A percentile compares a stretch with the other conserved stretches of the same genome.
Evolutionary conservation across 1,140 invertebrate species (phyloP).

Genomic region (Bombus fervidus): DNA sequence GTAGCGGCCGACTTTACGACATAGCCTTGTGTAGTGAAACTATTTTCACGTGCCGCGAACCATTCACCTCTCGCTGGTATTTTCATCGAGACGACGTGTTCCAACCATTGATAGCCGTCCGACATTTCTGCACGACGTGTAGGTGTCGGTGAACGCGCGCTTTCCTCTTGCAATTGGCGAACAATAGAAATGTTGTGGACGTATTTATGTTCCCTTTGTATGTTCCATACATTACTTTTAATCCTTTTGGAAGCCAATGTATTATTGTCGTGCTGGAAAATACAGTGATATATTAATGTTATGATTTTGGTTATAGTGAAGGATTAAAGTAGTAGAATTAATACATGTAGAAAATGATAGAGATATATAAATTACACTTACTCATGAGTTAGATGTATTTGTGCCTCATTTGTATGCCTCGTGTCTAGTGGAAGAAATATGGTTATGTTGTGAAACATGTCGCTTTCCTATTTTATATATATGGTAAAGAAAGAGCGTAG

Average conservation of each 20-base stretch:
- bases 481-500: background rate
- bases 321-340: background rate
- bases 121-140: background rate
- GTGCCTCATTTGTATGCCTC: background rate
- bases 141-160: background rate
- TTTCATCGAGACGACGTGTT: conserved; percentile 22
- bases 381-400: background rate
- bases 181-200: conserved; percentile 11
- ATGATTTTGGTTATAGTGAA: background rate
- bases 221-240: background rate
- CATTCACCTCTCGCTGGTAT: conserved; percentile 32
- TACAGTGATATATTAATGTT: background rate
- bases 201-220: conserved; percentile 14
- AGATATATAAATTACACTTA: background rate
- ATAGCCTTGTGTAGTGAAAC: conserved; percentile 42
- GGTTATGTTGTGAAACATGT: background rate
- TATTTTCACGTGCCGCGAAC: conserved; percentile 37
- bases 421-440: background rate
- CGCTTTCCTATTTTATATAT: background rate
- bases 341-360: background rate
- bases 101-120: conserved; percentile 21
- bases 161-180: conserved; percentile 10
- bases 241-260: background rate
- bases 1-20: conserved; percentile 26
- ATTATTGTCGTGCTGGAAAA: background rate